Percentiles rank a stretch among this genome's conserved stretches.
Conservation (phyloP, 1,140 invertebrate genomes). For the Orchestia grillus region DNA sequence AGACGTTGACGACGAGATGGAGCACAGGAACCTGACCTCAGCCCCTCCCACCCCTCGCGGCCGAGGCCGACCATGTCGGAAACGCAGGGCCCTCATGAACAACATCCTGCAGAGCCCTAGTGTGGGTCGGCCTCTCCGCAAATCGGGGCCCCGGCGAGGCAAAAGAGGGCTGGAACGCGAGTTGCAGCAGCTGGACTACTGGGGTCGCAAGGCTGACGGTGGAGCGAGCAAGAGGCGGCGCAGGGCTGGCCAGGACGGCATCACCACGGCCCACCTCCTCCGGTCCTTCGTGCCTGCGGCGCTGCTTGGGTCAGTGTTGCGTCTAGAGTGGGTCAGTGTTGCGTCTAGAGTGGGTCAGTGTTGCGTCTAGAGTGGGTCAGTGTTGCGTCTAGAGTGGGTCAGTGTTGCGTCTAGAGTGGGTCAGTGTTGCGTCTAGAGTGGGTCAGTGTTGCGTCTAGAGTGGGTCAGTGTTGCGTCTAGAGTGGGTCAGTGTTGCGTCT, state of each 20-base stretch:
- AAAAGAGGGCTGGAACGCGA: slow-evolving; percentile 67
- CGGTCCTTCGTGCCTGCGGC: slow-evolving; percentile 63
- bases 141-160: slow-evolving; percentile 57
- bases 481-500: too few relatives aligned
- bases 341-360: too few relatives aligned
- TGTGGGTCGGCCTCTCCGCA: neutral
- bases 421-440: too few relatives aligned
- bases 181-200: slow-evolving; percentile 67
- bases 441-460: too few relatives aligned
- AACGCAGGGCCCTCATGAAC: neutral
- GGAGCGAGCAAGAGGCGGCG: slow-evolving; percentile 60
- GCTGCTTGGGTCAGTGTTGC: slow-evolving; percentile 60
- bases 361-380: too few relatives aligned
- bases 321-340: too few relatives aligned
- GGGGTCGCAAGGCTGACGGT: slow-evolving; percentile 63
- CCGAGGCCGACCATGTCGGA: neutral
- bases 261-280: slow-evolving; percentile 64
- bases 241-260: slow-evolving; percentile 61
- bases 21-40: neutral
- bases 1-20: neutral
- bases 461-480: too few relatives aligned
- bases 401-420: too few relatives aligned
- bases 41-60: neutral
- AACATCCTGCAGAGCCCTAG: neutral
- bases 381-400: too few relatives aligned